phyloP scores from a whole-genome alignment of 2,888 invertebrate species.

The Leucoma salicis region DNA sequence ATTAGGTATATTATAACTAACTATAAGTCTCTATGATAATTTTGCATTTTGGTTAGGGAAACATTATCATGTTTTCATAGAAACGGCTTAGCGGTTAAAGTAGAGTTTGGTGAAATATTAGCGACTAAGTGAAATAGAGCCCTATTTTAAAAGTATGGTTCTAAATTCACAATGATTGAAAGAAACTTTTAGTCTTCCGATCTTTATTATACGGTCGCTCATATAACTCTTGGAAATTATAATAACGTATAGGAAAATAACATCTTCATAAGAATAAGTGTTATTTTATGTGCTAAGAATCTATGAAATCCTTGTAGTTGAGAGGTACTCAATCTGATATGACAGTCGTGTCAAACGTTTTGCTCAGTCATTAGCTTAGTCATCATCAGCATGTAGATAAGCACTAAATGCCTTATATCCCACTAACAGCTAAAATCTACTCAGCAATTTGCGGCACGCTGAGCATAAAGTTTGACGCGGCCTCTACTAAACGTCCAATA shows the following conservation, averaged over 20 bases:
- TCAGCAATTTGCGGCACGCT: too few relatives aligned
- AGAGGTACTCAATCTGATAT: slow-evolving; percentile 16
- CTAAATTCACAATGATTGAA: slow-evolving; percentile 14
- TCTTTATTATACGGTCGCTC: slow-evolving; percentile 25
- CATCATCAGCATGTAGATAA: too few relatives aligned
- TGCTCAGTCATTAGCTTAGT: too few relatives aligned
- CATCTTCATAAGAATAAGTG: slow-evolving; percentile 16
- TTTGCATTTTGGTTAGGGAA: slow-evolving; percentile 4
- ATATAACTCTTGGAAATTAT: slow-evolving; percentile 15
- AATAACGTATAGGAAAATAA: slow-evolving; percentile 16
- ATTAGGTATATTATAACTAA: slow-evolving; percentile 6
- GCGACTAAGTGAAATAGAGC: not conserved
- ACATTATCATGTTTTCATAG: slow-evolving; percentile 6
- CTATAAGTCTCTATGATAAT: slow-evolving; percentile 6
- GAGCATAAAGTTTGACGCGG: too few relatives aligned
- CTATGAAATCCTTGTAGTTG: slow-evolving; percentile 17
- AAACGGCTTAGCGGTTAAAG: not conserved
- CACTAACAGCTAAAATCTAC: too few relatives aligned
- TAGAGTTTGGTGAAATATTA: not conserved
- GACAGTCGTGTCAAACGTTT: slow-evolving; percentile 13
- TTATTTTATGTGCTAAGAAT: slow-evolving; percentile 16
- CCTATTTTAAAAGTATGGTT: slow-evolving; percentile 14
- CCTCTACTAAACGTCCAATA: too few relatives aligned
- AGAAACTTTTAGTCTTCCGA: slow-evolving; percentile 29
- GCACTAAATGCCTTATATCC: too few relatives aligned